phyloP scores from a whole-genome alignment of 2,797 vertebrate species.

The Ficedula albicollis region DNA sequence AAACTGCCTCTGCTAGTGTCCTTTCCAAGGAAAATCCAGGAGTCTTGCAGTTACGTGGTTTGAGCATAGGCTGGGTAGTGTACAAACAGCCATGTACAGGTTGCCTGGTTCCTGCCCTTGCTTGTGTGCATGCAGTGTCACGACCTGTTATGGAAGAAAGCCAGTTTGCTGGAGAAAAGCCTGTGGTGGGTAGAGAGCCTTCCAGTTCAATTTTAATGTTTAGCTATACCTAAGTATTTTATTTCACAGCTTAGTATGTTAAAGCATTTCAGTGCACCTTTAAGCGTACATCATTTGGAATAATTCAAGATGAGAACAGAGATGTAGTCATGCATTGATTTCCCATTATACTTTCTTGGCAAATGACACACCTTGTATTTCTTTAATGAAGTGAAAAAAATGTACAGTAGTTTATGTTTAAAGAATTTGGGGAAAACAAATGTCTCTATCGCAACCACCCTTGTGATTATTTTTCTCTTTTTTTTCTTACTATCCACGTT shows the following conservation, averaged over 20 bases:
- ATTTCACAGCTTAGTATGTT: neutral
- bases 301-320: conserved; percentile 28
- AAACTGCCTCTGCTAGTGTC: neutral
- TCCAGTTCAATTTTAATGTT: neutral
- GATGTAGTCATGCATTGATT: conserved; percentile 28
- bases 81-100: fast-evolving
- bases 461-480: neutral
- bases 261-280: neutral
- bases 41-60: neutral
- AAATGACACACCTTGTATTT: neutral
- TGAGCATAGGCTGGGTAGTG: fast-evolving
- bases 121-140: neutral
- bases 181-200: neutral
- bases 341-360: conserved; percentile 21
- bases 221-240: neutral
- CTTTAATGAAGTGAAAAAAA: conserved; percentile 7
- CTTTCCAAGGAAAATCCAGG: neutral
- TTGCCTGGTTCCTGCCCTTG: neutral
- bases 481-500: neutral
- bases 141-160: fast-evolving
- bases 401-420: conserved; percentile 16
- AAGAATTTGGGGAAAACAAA: neutral
- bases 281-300: conserved; percentile 12
- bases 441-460: neutral
- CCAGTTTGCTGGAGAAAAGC: neutral